Conservation (phyloP, 1,140 invertebrate species). For the Hyles vespertilio region DNA sequence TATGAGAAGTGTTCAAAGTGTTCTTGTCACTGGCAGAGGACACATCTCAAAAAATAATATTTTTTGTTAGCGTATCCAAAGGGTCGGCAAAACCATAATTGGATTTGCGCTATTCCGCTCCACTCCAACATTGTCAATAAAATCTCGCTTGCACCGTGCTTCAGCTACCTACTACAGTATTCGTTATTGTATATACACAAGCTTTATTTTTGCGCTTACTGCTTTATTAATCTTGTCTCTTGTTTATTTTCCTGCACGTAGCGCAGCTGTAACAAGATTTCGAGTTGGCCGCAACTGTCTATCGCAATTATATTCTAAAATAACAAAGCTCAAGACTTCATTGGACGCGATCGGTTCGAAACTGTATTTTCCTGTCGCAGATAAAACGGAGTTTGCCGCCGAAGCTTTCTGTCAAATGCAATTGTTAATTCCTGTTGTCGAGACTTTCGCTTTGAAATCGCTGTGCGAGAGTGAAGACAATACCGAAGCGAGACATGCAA, state of each 20-base stretch:
- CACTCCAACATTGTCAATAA: slow-evolving; percentile 20
- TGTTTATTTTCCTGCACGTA: too few relatives aligned
- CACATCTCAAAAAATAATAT: slow-evolving; percentile 21
- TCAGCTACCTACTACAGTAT: slow-evolving; percentile 7
- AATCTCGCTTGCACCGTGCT: slow-evolving; percentile 13
- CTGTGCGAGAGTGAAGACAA: slow-evolving; percentile 7
- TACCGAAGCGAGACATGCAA: slow-evolving; percentile 6
- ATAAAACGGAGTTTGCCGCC: slow-evolving; percentile 13
- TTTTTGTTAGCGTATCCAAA: slow-evolving; percentile 20
- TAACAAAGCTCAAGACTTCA: too few relatives aligned
- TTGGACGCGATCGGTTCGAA: too few relatives aligned
- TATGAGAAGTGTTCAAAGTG: background rate
- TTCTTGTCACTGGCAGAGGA: slow-evolving; percentile 1
- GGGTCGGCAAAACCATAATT: slow-evolving; percentile 18
- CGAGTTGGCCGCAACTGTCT: too few relatives aligned
- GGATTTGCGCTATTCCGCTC: slow-evolving; percentile 18
- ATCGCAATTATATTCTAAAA: too few relatives aligned
- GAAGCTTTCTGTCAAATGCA: slow-evolving; percentile 22
- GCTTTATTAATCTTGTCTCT: too few relatives aligned
- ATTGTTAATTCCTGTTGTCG: slow-evolving; percentile 18
- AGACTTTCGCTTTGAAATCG: slow-evolving; percentile 1
- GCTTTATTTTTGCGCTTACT: background rate
- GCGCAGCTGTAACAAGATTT: too few relatives aligned
- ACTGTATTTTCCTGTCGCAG: background rate
- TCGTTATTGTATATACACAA: slow-evolving; percentile 1